Evolutionary conservation across 2,888 invertebrate genomes (phyloP), one percentile per base, ranked within the genome.

Genomic region (Laspeyria flexula): DNA sequence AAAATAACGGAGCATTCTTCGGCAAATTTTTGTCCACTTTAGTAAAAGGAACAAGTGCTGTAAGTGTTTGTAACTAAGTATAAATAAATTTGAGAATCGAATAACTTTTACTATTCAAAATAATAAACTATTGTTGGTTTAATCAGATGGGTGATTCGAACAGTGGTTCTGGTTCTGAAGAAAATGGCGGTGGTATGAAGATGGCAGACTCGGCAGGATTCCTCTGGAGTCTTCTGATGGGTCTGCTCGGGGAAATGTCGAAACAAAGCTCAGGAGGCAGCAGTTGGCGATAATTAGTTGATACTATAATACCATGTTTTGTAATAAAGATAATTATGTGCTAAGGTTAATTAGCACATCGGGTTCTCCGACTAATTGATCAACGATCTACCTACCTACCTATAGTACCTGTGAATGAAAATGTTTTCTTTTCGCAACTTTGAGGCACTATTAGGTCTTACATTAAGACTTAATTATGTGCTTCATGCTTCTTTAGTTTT

Each of bases 1-100:
- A 88, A 77, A 92, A 92, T 59, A 93, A 93, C 49, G 93, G 93
- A 0, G 85, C 79, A 2, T 92, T 90, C 70, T 86, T 93, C 60
- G 93, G 93, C 41, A 88, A 77, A 38, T 86, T 93, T 13, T 48
- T 90, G 44, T 85, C 89, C 0, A 87, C 85, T 65, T 66, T 93
- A 42, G 54, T 92, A 1, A 88, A 84, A 72, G 93, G 92, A 30
- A 86, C 81, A 1, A 93, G 92, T 48, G 88, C 86, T 73, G 93
- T 92, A 75, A 73, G 90, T 51, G 11, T 9, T 0, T 35, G 3
- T 30, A 31, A 10, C 9, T 7, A 9, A 1, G 39, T n/a, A 3
- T 37, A 21, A 25, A n/a, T 46, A 30, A n/a, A n/a, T n/a, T n/a
- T n/a, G n/a, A n/a, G n/a, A n/a, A n/a, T n/a, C n/a, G n/a, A n/a